phyloP scores from a whole-genome alignment of 2,888 invertebrate species.

The Oxytorus armatus region DNA sequence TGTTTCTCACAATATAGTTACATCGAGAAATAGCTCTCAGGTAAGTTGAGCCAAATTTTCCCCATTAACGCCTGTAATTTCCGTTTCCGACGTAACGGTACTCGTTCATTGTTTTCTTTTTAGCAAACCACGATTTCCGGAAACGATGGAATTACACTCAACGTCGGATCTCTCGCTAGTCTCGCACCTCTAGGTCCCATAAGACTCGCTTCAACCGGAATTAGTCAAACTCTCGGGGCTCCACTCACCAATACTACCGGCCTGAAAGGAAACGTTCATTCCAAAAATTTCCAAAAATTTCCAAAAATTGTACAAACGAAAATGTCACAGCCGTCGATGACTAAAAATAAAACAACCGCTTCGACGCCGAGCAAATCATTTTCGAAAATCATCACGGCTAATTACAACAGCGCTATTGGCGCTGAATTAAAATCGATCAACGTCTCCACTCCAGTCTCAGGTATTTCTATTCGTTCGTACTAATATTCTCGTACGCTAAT shows the following conservation, averaged over 20 bases:
- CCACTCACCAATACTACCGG: constrained; percentile 9
- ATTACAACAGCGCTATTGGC: constrained; percentile 76
- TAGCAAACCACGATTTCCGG: constrained; percentile 73
- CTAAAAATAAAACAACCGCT: constrained; percentile 78
- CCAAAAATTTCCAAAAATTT: constrained; percentile 71
- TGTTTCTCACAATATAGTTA: constrained; percentile 75
- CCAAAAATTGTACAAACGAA: constrained; percentile 74
- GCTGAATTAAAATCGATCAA: constrained; percentile 59
- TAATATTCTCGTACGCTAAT: constrained; percentile 48
- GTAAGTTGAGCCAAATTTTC: constrained; percentile 66
- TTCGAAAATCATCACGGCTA: constrained; percentile 73
- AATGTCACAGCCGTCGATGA: constrained; percentile 68
- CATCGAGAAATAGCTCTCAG: constrained; percentile 75
- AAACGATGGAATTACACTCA: constrained; percentile 82
- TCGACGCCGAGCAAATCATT: constrained; percentile 73
- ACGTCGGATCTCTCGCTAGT: constrained; percentile 83
- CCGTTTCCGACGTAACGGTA: too few species aligned
- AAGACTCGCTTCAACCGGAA: constrained; percentile 77
- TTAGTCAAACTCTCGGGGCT: constrained; percentile 62
- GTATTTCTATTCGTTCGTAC: too few species aligned
- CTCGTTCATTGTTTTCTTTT: background rate
- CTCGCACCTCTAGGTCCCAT: constrained; percentile 83
- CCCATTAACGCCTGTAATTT: too few species aligned
- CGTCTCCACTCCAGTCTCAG: constrained; percentile 24
- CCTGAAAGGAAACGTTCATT: constrained; percentile 29